Evolutionary conservation across 2,888 invertebrate genomes (phyloP).

Genomic region (Ceratothoa steindachneri): DNA sequence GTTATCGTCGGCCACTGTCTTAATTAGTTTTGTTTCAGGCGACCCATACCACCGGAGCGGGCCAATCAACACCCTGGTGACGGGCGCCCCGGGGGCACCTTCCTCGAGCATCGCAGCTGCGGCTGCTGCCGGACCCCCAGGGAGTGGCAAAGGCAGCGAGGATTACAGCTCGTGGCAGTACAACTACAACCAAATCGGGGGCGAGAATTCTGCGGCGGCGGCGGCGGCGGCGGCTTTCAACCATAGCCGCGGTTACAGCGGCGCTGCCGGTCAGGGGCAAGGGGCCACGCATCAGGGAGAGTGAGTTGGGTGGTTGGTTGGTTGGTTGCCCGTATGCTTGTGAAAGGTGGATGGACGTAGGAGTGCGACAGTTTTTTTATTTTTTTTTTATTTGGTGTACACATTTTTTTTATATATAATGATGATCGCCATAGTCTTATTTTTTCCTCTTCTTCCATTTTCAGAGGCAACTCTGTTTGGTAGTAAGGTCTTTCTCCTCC

Average conservation of each 20-base stretch:
- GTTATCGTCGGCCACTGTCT: too few relatives aligned
- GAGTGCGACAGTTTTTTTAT: too few relatives aligned
- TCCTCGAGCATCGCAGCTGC: slow-evolving; percentile 40
- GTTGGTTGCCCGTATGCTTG: not conserved
- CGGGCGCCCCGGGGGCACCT: slow-evolving; percentile 41
- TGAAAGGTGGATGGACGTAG: too few relatives aligned
- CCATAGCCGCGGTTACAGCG: slow-evolving; percentile 39
- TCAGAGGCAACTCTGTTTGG: slow-evolving; percentile 13
- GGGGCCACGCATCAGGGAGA: slow-evolving; percentile 43
- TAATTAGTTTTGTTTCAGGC: too few relatives aligned
- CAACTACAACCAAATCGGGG: slow-evolving; percentile 43
- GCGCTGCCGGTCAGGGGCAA: slow-evolving; percentile 36
- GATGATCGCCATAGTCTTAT: not conserved
- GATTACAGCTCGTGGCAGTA: slow-evolving; percentile 47
- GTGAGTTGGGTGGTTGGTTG: slow-evolving; percentile 19
- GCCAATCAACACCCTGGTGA: slow-evolving; percentile 28
- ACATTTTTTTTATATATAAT: too few relatives aligned
- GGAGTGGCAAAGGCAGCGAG: slow-evolving; percentile 35
- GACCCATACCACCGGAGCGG: slow-evolving; percentile 31
- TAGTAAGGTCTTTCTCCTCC: slow-evolving; percentile 13
- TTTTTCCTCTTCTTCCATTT: slow-evolving; percentile 11
- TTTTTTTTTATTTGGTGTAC: too few relatives aligned
- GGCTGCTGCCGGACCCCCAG: slow-evolving; percentile 36
- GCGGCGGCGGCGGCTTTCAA: slow-evolving; percentile 36
- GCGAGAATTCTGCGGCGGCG: slow-evolving; percentile 29